Base-by-base conservation (phyloP, 1,140 invertebrate genomes). In the Pygmarrhopalites habei region DNA sequence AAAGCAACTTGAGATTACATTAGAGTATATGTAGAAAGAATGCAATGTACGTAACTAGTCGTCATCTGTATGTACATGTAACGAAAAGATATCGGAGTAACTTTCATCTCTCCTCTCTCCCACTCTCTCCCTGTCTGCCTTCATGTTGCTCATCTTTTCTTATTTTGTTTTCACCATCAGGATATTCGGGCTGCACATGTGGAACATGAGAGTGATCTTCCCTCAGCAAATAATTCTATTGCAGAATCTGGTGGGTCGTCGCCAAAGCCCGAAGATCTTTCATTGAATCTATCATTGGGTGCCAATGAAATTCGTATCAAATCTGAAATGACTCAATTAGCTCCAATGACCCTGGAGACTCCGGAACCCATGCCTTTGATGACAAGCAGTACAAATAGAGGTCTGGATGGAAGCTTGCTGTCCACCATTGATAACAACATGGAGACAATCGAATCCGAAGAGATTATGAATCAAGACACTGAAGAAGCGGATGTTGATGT, bases 251-350 rank as follows among this genome's bases (percentile, higher is more conserved):
- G 62, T 30, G 58, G 26, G 47, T 64, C 63, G 10, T 67, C 65
- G 17, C 66, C 66, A 7, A 71, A 71, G 43, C 69, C 69, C 15
- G 66, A 71, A 58, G 69, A 71, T 46, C 44, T 71, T 17, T 68
- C 66, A 14, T n/a, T 71, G 15, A 66, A 71, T 46, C 44, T 71
- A 12, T 68, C 66, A 14, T n/a, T 71, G 15, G 56, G 52, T 23
- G 41, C 64, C 19, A 46, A 32, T 30, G 65, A 67, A 51, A 53
- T 69, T 21, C 63, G 66, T 32, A 67, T 71, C n/a, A 71, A 71
- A 47, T 60, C 64, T 4, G 69, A 71, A 46, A 19, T 65, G 23
- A 60, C 65, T 15, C 55, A 66, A 26, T 43, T 66, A 19, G 49
- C 53, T 23, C 65, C 60, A 30, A 55, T 59, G 29, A 43, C 56